Evolutionary conservation across 2,888 invertebrate genomes (phyloP).

Genomic region (Erebia aethiops): DNA sequence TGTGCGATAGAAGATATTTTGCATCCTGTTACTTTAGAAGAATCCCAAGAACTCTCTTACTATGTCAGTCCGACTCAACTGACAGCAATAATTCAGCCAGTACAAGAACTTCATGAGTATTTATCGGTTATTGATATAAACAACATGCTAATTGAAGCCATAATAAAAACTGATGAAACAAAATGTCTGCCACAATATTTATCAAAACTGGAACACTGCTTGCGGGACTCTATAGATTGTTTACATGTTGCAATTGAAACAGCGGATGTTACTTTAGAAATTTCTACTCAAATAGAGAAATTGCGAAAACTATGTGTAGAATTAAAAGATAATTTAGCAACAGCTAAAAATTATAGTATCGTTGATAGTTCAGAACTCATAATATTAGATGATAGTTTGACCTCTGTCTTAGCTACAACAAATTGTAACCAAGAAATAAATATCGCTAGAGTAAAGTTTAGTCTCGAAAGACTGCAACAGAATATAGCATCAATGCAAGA

Average conservation of each 20-base stretch:
- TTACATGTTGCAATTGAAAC: constrained; percentile 62
- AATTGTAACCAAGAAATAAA: constrained; percentile 58
- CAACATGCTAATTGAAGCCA: constrained; percentile 71
- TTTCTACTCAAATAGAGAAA: constrained; percentile 61
- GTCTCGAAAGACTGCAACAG: constrained; percentile 62
- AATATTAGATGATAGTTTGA: constrained; percentile 52
- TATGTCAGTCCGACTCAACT: constrained; percentile 56
- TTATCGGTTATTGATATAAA: constrained; percentile 63
- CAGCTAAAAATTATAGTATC: constrained; percentile 29
- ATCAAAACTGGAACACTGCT: constrained; percentile 61
- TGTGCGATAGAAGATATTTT: constrained; percentile 63
- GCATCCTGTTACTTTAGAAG: constrained; percentile 66
- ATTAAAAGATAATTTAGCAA: constrained; percentile 49
- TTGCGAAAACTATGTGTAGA: constrained; percentile 60
- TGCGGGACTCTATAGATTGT: constrained; percentile 60
- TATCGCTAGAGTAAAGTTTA: constrained; percentile 57
- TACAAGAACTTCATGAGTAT: constrained; percentile 66
- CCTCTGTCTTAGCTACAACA: constrained; percentile 57
- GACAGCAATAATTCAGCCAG: constrained; percentile 64
- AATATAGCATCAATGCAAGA: constrained; percentile 62
- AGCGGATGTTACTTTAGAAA: constrained; percentile 60
- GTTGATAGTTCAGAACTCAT: constrained; percentile 44
- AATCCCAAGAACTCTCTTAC: constrained; percentile 53
- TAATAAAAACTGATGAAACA: constrained; percentile 63
- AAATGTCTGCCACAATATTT: constrained; percentile 61